Percentiles rank a stretch among this genome's conserved stretches.
These are phyloP conservation scores for Formica aserva DNA, from an alignment of 2,888 invertebrate species.

Conservation along the genomic window DNA sequence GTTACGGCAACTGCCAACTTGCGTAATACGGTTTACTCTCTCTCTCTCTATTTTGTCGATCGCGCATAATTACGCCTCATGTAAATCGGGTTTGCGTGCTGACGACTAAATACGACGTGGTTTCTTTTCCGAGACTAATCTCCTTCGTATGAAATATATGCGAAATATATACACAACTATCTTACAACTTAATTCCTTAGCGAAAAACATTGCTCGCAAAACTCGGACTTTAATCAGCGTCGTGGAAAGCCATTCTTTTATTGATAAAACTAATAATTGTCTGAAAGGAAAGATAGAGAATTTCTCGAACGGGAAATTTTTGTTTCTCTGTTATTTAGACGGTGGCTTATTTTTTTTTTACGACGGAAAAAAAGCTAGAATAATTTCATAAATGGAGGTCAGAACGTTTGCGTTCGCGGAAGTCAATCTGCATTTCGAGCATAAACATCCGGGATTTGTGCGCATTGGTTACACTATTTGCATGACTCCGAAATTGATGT, in stretches of 20 bases:
- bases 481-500: slow-evolving; percentile 24
- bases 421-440: slow-evolving; percentile 23
- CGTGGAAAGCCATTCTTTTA: not conserved
- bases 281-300: not conserved
- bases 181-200: not conserved
- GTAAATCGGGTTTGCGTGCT: slow-evolving; percentile 24
- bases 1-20: slow-evolving; percentile 50
- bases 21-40: slow-evolving; percentile 44
- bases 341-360: not conserved
- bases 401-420: not conserved
- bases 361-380: not conserved
- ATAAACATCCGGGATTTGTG: slow-evolving; percentile 34
- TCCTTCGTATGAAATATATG: slow-evolving; percentile 10
- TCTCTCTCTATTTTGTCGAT: slow-evolving; percentile 48
- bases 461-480: slow-evolving; percentile 15
- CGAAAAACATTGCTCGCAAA: not conserved
- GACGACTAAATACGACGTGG: slow-evolving; percentile 12
- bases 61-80: slow-evolving; percentile 40
- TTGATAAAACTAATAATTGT: slow-evolving; percentile 1
- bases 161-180: not conserved
- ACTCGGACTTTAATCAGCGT: not conserved
- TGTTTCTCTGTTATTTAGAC: not conserved
- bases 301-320: not conserved
- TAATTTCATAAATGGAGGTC: slow-evolving; percentile 5
- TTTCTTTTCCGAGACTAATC: slow-evolving; percentile 26